These are phyloP conservation scores for Scaptodrosophila lebanonensis DNA, from an alignment of 1,140 invertebrate genomes.

Conservation along the genomic window DNA sequence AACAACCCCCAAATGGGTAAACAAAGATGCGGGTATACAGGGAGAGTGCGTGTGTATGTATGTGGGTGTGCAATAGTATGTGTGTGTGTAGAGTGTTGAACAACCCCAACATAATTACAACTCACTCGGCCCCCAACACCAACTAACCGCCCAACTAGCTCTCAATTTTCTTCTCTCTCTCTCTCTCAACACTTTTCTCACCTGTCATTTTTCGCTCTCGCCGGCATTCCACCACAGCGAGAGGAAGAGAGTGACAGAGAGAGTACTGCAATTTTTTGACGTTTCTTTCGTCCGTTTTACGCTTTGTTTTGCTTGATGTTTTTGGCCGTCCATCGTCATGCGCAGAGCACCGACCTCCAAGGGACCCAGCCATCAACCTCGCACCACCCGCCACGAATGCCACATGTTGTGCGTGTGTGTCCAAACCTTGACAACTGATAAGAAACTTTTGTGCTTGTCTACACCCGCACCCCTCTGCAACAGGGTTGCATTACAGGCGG, in stretches of 20 bases:
- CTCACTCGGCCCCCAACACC: slow-evolving; percentile 1
- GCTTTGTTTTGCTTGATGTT: slow-evolving; percentile 12
- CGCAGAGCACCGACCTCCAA: slow-evolving; percentile 24
- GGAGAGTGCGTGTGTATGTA: neutral
- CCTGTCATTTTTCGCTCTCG: slow-evolving; percentile 1
- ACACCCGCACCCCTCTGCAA: slow-evolving; percentile 40
- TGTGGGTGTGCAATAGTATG: slow-evolving; percentile 14
- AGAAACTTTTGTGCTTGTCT: slow-evolving; percentile 49
- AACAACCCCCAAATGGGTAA: slow-evolving; percentile 51
- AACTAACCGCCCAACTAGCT: slow-evolving; percentile 36
- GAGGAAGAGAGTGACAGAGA: too few relatives aligned
- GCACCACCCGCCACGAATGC: too few relatives aligned
- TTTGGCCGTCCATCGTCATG: slow-evolving; percentile 11
- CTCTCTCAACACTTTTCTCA: slow-evolving; percentile 2
- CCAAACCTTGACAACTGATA: slow-evolving; percentile 72
- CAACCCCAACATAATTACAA: slow-evolving; percentile 59
- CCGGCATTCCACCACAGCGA: slow-evolving; percentile 51
- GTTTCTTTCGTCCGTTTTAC: slow-evolving; percentile 41
- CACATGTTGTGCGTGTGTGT: slow-evolving; percentile 64
- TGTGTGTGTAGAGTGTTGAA: slow-evolving; percentile 14
- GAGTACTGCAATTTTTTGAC: slow-evolving; percentile 45
- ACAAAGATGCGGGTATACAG: slow-evolving; percentile 26
- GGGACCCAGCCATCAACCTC: slow-evolving; percentile 41
- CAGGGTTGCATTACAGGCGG: slow-evolving; percentile 50
- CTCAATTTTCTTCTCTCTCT: slow-evolving; percentile 13